Percentiles rank a stretch among this genome's conserved stretches.
Conservation (phyloP, 2,113 vertebrate genomes). For the Labeo catla region DNA sequence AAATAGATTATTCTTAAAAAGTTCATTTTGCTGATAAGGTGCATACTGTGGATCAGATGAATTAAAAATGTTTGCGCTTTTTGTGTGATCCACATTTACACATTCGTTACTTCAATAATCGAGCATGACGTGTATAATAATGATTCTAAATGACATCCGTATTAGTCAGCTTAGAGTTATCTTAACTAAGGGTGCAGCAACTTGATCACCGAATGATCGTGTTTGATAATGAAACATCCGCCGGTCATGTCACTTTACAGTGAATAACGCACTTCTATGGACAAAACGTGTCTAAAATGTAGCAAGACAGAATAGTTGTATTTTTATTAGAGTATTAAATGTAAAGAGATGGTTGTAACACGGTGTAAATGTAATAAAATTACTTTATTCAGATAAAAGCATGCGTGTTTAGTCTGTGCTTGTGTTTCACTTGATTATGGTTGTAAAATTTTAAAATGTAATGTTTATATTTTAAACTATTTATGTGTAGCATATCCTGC, state of each 20-base stretch:
- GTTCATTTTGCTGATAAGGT: neutral
- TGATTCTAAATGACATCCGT: too few species aligned
- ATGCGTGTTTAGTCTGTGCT: neutral
- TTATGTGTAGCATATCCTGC: neutral
- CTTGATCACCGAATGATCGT: too few species aligned
- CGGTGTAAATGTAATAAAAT: too few species aligned
- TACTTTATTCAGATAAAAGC: neutral
- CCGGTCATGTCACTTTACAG: neutral
- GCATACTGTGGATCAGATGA: too few species aligned
- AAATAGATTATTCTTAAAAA: neutral
- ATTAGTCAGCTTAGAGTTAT: neutral
- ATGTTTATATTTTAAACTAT: neutral
- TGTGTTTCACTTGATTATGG: neutral
- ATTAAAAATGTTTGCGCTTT: neutral
- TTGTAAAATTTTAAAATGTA: neutral
- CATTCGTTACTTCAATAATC: neutral
- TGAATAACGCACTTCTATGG: neutral
- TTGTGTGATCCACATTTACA: neutral
- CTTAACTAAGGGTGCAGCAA: neutral
- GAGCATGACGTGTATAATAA: neutral
- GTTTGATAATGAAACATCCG: too few species aligned
- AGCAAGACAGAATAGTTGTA: neutral
- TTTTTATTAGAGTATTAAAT: too few species aligned
- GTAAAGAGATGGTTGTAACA: too few species aligned
- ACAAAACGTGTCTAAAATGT: neutral